A percentile compares a stretch with the other conserved stretches of the same genome.
Evolutionary conservation across 2,113 vertebrate species (phyloP).

Genomic region (Corythornis vintsioides): DNA sequence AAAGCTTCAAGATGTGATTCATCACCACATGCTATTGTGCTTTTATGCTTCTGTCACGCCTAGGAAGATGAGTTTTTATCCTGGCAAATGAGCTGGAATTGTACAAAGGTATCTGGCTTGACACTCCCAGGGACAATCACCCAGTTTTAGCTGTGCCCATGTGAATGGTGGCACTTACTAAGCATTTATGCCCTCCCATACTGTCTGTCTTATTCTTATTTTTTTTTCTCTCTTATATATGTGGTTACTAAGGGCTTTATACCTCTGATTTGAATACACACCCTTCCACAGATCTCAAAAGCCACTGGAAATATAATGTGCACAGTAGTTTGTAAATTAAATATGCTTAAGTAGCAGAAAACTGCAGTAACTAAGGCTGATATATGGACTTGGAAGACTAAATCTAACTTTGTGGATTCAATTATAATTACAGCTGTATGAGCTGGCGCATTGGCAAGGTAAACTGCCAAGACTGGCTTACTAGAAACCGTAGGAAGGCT

Average conservation of each 20-base stretch:
- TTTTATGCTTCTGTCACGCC: background rate
- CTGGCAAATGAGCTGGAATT: background rate
- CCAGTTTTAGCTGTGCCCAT: background rate
- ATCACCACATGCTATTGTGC: background rate
- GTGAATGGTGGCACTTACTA: background rate
- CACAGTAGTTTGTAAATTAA: constrained; percentile 70
- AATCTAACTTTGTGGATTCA: constrained; percentile 69
- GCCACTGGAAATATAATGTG: constrained; percentile 47
- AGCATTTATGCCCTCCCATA: background rate
- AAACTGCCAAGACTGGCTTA: constrained; percentile 62
- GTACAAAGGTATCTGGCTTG: background rate
- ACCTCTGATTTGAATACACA: background rate
- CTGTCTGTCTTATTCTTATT: background rate
- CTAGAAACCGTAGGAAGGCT: constrained; percentile 41
- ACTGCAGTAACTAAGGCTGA: constrained; percentile 52
- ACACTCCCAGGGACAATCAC: background rate
- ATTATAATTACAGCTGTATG: constrained; percentile 74
- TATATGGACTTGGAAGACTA: constrained; percentile 64
- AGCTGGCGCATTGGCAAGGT: constrained; percentile 50
- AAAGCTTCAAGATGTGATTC: background rate
- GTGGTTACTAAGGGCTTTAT: background rate
- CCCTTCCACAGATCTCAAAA: constrained; percentile 26
- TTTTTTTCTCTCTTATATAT: background rate
- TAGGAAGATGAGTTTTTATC: background rate
- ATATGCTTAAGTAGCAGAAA: constrained; percentile 68